These are phyloP conservation scores for Octomys mimax DNA, from an alignment of 2,797 vertebrate species.

Conservation along the genomic window DNA sequence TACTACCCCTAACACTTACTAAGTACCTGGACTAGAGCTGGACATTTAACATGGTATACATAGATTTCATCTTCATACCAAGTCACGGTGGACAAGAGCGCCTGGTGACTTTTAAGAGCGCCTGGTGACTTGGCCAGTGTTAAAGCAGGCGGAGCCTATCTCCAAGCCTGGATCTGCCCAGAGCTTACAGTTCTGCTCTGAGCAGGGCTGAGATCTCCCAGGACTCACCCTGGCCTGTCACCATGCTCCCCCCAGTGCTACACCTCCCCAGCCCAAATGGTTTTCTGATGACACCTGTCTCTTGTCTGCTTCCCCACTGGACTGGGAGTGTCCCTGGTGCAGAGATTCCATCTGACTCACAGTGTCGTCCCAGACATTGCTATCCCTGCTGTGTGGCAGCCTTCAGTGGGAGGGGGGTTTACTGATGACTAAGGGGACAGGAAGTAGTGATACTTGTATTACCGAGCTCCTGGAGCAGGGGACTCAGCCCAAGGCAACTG, in stretches of 20 bases:
- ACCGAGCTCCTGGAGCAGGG: neutral
- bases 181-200: neutral
- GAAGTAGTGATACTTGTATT: neutral
- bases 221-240: neutral
- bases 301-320: neutral
- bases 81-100: neutral
- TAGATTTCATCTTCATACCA: neutral
- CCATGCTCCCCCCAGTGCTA: neutral
- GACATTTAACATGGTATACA: neutral
- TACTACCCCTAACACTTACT: neutral
- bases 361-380: neutral
- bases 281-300: neutral
- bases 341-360: constrained; percentile 43
- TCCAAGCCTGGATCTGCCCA: constrained; percentile 43
- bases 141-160: neutral
- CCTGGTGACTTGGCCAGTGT: neutral
- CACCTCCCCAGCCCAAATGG: neutral
- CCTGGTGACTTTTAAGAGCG: neutral
- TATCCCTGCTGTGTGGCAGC: neutral
- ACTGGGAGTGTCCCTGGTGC: constrained; percentile 20
- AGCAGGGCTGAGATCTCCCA: neutral
- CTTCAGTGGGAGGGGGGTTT: neutral
- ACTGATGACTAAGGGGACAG: neutral
- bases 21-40: neutral
- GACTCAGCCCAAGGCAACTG: neutral